Evolutionary conservation across 1,140 invertebrate species (phyloP), one percentile per base, ranked within the genome.

Genomic region (Drosophila murphyi): DNA sequence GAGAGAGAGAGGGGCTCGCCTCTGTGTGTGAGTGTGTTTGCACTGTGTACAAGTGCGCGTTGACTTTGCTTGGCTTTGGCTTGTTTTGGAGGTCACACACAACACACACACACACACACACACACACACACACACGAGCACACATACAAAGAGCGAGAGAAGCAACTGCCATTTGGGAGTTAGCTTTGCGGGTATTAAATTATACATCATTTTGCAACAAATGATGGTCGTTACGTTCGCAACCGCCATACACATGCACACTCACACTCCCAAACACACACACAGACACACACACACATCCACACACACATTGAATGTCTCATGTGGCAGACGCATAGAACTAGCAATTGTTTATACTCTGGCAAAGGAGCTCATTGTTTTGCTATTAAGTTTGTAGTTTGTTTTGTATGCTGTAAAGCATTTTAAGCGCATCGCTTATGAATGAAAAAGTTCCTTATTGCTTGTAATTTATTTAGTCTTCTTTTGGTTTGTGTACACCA

Each of bases 101-200:
- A 61, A 37, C 68, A 56, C 55, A 64, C 29, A 65, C 10, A 55
- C 41, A 28, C 41, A 39, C 29, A 65, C 10, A 55, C 41, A 28
- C 41, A 39, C 12, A 41, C 6, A 57, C n/a, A 65, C 55, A 32
- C 47, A 35, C 20, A 20, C 34, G 41, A 34, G 37, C 54, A 54
- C 39, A 56, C n/a, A 57, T 1, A 45, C 5, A 51, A 57, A 37
- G 47, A 50, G 10, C 7, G 31, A 7, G 73, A 5, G 37, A 29
- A 54, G 35, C 55, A 39, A 72, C 56, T 72, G 75, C 78, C 85
- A 90, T 81, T 83, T 75, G 88, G 88, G 88, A 90, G 82, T 87
- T 90, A 82, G 88, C 88, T 90, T 90, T 90, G 88, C 88, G 88
- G 88, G 88, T 90, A 90, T 90, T 90, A 90, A 90, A 90, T 90